Conservation (phyloP, 2,797 vertebrate species). For the Hypotaenidia okinawae region DNA sequence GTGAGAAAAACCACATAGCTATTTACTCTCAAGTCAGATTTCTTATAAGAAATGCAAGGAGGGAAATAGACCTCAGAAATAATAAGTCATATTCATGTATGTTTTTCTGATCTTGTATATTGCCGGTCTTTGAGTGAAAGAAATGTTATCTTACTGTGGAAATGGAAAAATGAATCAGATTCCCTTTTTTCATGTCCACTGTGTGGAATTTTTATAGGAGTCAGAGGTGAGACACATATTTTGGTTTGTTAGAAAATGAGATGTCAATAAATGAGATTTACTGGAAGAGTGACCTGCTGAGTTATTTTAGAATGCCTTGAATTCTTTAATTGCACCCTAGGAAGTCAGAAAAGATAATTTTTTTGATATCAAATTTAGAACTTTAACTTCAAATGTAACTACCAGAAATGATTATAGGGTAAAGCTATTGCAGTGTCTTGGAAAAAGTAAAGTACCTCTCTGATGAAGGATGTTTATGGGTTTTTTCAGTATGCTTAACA, state of each 20-base stretch:
- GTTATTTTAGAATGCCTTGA: conserved; percentile 18
- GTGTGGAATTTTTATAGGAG: background rate
- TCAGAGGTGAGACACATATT: background rate
- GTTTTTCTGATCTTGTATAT: background rate
- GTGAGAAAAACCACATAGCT: conserved; percentile 48
- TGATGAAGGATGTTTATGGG: background rate
- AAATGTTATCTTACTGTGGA: background rate
- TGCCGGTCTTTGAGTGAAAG: conserved; percentile 31
- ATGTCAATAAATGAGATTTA: conserved; percentile 12
- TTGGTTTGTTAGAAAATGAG: conserved; percentile 11
- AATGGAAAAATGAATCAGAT: background rate
- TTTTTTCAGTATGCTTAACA: background rate
- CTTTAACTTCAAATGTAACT: background rate
- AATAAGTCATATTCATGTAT: background rate
- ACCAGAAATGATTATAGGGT: background rate
- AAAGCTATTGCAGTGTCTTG: background rate
- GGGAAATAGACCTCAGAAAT: background rate
- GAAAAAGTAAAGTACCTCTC: conserved; percentile 23
- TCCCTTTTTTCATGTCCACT: conserved; percentile 3
- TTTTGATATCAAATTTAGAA: conserved; percentile 25
- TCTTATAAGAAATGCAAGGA: background rate
- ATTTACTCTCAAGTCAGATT: conserved; percentile 52
- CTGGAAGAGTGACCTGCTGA: background rate
- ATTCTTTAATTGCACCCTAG: conserved; percentile 32
- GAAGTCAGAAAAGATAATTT: conserved; percentile 15